A percentile compares a stretch with the other conserved stretches of the same genome.
Evolutionary conservation across 2,113 vertebrate genomes (phyloP).

Genomic region (Lontra canadensis): DNA sequence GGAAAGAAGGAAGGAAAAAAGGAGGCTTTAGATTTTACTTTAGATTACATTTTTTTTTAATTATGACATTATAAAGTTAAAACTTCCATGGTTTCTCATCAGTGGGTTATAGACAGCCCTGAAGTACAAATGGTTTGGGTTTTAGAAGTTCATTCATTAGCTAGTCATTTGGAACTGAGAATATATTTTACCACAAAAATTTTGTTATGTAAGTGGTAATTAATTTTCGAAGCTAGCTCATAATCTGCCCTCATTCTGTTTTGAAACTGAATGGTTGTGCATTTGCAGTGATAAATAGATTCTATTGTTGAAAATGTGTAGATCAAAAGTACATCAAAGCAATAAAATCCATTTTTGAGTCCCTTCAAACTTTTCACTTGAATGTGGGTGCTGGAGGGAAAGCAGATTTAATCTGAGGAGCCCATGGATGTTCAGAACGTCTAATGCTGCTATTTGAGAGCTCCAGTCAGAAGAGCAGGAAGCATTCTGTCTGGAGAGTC

Average conservation of each 20-base stretch:
- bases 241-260: constrained; percentile 22
- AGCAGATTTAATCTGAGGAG: not conserved
- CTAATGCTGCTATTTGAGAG: not conserved
- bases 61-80: not conserved
- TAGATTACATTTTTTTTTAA: not conserved
- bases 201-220: constrained; percentile 38
- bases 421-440: not conserved
- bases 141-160: constrained; percentile 33
- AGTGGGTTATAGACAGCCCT: not conserved
- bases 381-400: not conserved
- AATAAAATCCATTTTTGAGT: constrained; percentile 1
- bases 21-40: not conserved
- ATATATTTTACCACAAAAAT: constrained; percentile 21
- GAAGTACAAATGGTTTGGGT: constrained; percentile 26
- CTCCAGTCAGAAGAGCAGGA: not conserved
- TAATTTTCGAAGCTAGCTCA: constrained; percentile 5
- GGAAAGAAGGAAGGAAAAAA: not conserved
- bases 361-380: not conserved
- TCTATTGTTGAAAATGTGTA: not conserved
- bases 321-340: constrained; percentile 32
- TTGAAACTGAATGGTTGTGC: constrained; percentile 25
- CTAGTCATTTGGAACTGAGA: constrained; percentile 34
- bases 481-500: not conserved
- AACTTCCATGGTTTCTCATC: not conserved
- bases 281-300: not conserved